Base-by-base conservation (phyloP, 2,113 vertebrate species). In the Pandion haliaetus region DNA sequence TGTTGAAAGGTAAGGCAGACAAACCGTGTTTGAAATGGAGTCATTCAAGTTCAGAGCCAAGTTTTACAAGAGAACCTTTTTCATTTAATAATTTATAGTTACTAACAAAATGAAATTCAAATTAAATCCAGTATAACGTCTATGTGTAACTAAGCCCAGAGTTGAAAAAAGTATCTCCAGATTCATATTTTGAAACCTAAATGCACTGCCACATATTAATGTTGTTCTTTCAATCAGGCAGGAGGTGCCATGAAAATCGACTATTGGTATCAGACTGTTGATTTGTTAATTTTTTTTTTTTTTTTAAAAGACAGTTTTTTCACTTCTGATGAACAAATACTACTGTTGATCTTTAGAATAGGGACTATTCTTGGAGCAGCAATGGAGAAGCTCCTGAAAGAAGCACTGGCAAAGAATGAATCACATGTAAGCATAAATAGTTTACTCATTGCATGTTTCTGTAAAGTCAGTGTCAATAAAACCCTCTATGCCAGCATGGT, bases 1-100 rank as follows among this genome's bases (percentile, higher is more conserved):
- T n/a, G n/a, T n/a, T n/a, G n/a, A n/a, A n/a, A n/a, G n/a, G n/a
- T 47, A 57, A 86, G 23, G 54, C 19, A 62, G 26, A 29, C 0
- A 1, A 69, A 26, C 10, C 9, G 5, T 8, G 9, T 26, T 44
- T 74, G 36, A 34, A 57, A 52, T 10, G 0, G 1, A 34, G 6
- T 28, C 29, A 66, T 21, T 73, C 31, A 17, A 82, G 17, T 45
- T 79, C 44, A 55, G 40, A 79, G 15, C 17, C 5, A 65, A 59
- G 17, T 15, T 57, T 42, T 78, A 65, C 6, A 54, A 28, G 6
- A 42, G 2, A 45, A 55, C 0, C 4, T 32, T 79, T 47, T 26
- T 12, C 36, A 24, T 2, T 14, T 14, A 81, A 8, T 10, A 8
- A 14, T 12, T 24, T 21, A 25, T 24, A 8, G 6, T 28, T 36